These are phyloP conservation scores for Macrochelys suwanniensis DNA, from an alignment of 2,797 vertebrate genomes.

Conservation along the genomic window DNA sequence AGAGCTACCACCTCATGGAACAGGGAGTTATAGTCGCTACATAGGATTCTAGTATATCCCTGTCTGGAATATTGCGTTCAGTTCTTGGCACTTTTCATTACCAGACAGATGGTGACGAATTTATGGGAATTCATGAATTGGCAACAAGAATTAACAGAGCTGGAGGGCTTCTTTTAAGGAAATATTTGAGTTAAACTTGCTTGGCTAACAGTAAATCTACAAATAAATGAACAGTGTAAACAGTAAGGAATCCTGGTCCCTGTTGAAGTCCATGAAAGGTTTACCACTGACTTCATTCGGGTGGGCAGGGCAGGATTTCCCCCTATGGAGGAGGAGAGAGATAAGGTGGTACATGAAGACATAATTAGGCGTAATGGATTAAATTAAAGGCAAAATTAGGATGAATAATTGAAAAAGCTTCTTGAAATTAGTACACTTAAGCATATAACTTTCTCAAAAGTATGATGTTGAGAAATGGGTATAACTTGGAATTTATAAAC, in stretches of 20 bases:
- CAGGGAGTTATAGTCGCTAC: neutral
- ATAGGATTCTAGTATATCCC: neutral
- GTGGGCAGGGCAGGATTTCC: fast-evolving
- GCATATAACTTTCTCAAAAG: neutral
- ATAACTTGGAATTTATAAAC: neutral
- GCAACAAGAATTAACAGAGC: neutral
- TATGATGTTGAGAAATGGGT: neutral
- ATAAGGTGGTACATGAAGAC: fast-evolving
- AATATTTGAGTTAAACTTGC: too few species aligned
- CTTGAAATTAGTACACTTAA: neutral
- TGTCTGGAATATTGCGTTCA: neutral
- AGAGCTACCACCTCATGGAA: neutral
- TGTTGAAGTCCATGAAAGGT: fast-evolving
- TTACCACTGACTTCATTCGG: neutral
- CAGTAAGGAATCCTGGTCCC: neutral
- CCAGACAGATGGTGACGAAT: neutral
- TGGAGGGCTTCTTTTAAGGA: neutral
- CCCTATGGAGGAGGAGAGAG: neutral
- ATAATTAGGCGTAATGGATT: fast-evolving
- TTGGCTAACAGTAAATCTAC: neutral
- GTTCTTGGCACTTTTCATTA: neutral
- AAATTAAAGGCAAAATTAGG: neutral
- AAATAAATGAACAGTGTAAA: neutral
- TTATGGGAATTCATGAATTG: neutral
- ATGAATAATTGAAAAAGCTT: neutral